Conservation (phyloP, 2,797 vertebrate genomes). For the Mareca penelope region DNA sequence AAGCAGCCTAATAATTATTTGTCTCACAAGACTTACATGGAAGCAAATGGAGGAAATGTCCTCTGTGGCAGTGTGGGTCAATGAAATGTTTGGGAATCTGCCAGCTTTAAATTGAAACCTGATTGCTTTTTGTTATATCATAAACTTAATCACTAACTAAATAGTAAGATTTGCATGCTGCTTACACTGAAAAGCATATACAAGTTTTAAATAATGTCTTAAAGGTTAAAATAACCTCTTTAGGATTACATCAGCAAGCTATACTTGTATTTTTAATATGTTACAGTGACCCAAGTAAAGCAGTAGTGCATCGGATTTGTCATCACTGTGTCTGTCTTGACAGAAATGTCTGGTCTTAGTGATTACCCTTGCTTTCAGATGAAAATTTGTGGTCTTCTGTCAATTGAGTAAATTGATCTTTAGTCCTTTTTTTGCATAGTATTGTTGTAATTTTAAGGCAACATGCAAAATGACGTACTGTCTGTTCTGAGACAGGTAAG, state of each 20-base stretch:
- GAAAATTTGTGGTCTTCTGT: background rate
- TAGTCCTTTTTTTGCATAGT: background rate
- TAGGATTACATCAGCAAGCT: background rate
- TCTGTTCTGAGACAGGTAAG: background rate
- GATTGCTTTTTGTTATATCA: background rate
- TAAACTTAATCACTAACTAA: background rate
- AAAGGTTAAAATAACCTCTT: background rate
- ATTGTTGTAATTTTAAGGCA: background rate
- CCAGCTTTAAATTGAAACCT: background rate
- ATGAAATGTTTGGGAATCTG: background rate
- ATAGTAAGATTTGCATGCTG: background rate
- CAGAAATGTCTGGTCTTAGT: background rate
- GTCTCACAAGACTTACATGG: background rate
- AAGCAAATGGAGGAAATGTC: constrained; percentile 7
- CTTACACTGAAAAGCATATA: background rate
- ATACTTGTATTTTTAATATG: background rate
- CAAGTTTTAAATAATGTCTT: background rate
- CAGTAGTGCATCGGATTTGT: background rate
- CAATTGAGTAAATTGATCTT: background rate
- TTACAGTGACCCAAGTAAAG: background rate
- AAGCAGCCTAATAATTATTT: background rate
- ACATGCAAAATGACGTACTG: background rate
- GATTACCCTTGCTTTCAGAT: background rate
- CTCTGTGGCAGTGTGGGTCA: background rate
- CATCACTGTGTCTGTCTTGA: background rate